Percentiles rank a stretch among this genome's conserved stretches.
Conservation (phyloP, 2,113 vertebrate genomes). For the Peucedramus taeniatus region DNA sequence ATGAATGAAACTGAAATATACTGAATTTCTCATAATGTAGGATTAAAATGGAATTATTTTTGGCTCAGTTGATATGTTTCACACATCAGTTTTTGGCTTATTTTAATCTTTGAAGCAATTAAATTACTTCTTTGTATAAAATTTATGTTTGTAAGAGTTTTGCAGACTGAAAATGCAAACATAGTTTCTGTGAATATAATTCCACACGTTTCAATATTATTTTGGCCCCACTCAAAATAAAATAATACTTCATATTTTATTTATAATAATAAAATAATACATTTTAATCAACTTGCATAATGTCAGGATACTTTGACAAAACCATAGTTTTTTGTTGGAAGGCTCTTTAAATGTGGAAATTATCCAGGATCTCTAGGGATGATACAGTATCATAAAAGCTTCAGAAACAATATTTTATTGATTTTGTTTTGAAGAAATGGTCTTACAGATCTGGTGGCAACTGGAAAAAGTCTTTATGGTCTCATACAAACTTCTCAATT, state of each 20-base stretch:
- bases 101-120: not conserved
- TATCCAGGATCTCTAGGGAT: not conserved
- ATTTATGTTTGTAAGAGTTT: not conserved
- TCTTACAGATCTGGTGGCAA: not conserved
- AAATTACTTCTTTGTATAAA: not conserved
- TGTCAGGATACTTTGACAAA: not conserved
- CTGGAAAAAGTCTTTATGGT: not conserved
- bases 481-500: not conserved
- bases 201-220: not conserved
- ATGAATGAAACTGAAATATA: not conserved
- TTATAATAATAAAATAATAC: not conserved
- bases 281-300: not conserved
- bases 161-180: not conserved
- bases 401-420: not conserved
- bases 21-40: not conserved
- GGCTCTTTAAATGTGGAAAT: not conserved
- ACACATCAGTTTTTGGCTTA: not conserved
- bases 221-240: not conserved
- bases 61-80: not conserved
- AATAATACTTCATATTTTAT: not conserved
- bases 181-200: not conserved
- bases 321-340: not conserved
- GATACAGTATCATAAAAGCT: not conserved
- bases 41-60: not conserved
- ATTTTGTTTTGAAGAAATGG: constrained; percentile 7